Conservation (phyloP, 2,113 vertebrate genomes). For the Poecile atricapillus region DNA sequence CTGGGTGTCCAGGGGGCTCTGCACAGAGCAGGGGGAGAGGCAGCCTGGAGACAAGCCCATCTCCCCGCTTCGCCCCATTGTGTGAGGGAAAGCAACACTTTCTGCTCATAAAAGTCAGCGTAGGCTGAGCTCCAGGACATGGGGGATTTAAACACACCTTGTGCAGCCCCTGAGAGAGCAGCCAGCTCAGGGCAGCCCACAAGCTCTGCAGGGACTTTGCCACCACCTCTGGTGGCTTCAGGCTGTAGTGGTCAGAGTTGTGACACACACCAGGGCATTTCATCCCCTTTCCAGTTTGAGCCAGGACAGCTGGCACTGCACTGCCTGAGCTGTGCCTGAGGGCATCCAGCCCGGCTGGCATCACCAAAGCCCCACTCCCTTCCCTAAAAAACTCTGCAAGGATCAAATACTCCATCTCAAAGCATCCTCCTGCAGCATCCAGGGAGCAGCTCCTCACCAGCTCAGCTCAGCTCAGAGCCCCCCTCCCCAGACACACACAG, state of each 20-base stretch:
- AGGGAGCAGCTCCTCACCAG: not conserved
- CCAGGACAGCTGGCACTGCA: not conserved
- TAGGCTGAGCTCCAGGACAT: not conserved
- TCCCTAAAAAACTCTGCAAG: not conserved
- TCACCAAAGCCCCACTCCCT: not conserved
- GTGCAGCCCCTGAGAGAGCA: not conserved
- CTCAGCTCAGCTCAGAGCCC: not conserved
- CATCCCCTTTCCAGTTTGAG: not conserved
- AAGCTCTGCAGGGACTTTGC: not conserved
- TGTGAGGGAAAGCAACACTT: not conserved
- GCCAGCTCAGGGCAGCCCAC: not conserved
- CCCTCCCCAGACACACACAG: rapidly evolving
- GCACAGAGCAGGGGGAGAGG: not conserved
- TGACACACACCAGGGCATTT: not conserved
- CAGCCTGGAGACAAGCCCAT: not conserved
- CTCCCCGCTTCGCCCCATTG: not conserved
- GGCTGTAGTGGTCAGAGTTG: not conserved
- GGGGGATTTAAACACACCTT: not conserved
- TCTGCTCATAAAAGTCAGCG: not conserved
- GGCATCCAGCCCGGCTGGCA: not conserved
- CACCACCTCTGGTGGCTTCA: not conserved
- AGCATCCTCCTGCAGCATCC: not conserved
- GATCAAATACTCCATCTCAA: not conserved
- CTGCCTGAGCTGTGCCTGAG: not conserved
- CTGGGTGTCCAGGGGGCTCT: not conserved